These are phyloP conservation scores for Pelecanus crispus DNA, from an alignment of 2,113 vertebrate species.

Conservation along the genomic window DNA sequence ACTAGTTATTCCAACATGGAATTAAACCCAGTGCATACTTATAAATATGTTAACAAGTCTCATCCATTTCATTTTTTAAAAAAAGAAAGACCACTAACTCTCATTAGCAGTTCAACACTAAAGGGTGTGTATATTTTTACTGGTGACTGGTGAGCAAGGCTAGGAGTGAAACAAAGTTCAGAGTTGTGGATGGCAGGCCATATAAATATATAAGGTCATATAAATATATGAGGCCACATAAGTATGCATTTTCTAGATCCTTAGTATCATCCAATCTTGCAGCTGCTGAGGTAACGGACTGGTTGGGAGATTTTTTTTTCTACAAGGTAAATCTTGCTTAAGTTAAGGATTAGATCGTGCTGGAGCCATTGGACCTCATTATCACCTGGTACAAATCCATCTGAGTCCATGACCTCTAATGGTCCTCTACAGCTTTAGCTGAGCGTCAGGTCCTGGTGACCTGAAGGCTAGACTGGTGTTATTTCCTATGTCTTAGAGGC, in stretches of 20 bases:
- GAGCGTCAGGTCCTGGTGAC: background rate
- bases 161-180: conserved; percentile 43
- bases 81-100: conserved; percentile 28
- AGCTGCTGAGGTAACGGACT: background rate
- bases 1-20: conserved; percentile 43
- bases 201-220: background rate
- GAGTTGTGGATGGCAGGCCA: background rate
- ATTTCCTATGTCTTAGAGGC: background rate
- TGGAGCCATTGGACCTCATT: background rate
- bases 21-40: conserved; percentile 36
- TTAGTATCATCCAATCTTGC: background rate
- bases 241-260: background rate
- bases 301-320: background rate
- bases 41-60: conserved; percentile 56
- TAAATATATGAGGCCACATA: background rate
- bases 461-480: background rate
- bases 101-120: conserved; percentile 27
- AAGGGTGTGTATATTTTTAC: background rate
- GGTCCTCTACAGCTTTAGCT: background rate
- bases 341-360: background rate
- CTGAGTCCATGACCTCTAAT: background rate
- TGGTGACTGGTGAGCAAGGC: conserved; percentile 18
- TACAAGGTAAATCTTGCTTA: background rate
- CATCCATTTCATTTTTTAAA: conserved; percentile 30
- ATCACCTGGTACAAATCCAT: background rate